Evolutionary conservation across 2,113 vertebrate genomes (phyloP).

Genomic region (Brienomyrus brachyistius): DNA sequence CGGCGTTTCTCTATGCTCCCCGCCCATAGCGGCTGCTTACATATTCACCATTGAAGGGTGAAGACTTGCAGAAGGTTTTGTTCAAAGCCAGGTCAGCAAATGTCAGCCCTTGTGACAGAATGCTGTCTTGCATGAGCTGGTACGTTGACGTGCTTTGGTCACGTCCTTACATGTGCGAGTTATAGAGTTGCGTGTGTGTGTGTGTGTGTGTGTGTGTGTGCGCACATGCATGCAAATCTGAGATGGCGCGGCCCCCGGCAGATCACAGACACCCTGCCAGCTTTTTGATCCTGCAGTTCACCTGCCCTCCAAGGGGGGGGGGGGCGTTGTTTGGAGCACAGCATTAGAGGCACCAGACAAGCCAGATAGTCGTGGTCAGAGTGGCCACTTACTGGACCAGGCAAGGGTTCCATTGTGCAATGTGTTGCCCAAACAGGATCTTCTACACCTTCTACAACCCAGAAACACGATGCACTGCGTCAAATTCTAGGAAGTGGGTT

Average conservation of each 20-base stretch:
- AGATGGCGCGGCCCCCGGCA: neutral
- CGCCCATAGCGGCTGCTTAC: neutral
- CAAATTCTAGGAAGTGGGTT: neutral
- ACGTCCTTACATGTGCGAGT: neutral
- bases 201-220: neutral
- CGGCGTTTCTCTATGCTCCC: neutral
- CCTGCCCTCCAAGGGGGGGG: slow-evolving; percentile 15
- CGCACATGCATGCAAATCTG: neutral
- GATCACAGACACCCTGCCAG: slow-evolving; percentile 3
- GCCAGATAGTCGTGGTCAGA: too few relatives aligned
- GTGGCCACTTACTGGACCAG: neutral
- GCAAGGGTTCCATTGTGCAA: neutral
- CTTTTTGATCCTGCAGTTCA: slow-evolving; percentile 27
- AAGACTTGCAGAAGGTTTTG: neutral
- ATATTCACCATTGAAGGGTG: neutral
- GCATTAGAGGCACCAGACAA: neutral
- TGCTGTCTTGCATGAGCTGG: neutral
- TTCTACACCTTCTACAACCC: neutral
- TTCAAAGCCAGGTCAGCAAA: slow-evolving; percentile 25
- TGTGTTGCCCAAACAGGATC: neutral
- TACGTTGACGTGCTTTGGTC: neutral
- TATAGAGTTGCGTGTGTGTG: neutral
- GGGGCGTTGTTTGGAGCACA: slow-evolving; percentile 27
- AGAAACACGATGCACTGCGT: neutral
- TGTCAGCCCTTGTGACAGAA: neutral